A percentile compares a stretch with the other conserved stretches of the same genome.
These are phyloP conservation scores for Eupithecia inturbata DNA, from an alignment of 2,888 invertebrate species.

Conservation along the genomic window DNA sequence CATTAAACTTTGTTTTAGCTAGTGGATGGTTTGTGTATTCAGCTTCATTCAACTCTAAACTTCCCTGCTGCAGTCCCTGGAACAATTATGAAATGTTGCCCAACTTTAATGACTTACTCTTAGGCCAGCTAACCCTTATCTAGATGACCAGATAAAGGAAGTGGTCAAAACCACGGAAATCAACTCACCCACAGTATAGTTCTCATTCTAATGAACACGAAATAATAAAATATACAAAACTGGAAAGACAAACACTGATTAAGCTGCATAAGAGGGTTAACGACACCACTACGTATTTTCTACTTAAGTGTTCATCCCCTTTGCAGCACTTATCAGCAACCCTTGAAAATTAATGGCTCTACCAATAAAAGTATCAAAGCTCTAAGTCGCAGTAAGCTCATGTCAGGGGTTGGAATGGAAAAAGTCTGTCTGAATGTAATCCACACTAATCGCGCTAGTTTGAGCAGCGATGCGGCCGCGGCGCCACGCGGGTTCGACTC, in stretches of 20 bases:
- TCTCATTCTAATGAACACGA: no score
- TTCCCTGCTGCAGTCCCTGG: background rate
- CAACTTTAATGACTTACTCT: background rate
- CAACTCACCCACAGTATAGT: no score
- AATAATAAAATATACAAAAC: no score
- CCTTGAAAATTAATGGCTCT: background rate
- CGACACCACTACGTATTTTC: background rate
- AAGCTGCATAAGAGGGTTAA: no score
- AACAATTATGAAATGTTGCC: background rate
- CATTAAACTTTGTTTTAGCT: background rate
- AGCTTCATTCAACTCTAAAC: background rate
- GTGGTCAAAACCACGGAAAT: no score
- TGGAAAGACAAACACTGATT: no score
- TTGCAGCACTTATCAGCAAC: background rate
- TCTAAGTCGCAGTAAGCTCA: slow-evolving; percentile 46
- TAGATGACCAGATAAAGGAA: no score
- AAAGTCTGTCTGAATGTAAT: slow-evolving; percentile 55
- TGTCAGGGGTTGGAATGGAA: slow-evolving; percentile 61
- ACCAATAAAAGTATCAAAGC: slow-evolving; percentile 60
- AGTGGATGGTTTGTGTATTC: background rate
- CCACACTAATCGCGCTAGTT: slow-evolving; percentile 70
- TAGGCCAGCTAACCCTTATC: background rate
- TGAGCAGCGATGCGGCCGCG: slow-evolving; percentile 58
- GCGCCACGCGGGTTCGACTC: slow-evolving; percentile 55
- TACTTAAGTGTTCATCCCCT: background rate